Evolutionary conservation across 2,888 invertebrate genomes (phyloP), one percentile per base, ranked within the genome.

Genomic region (Pristionchus arcanus): DNA sequence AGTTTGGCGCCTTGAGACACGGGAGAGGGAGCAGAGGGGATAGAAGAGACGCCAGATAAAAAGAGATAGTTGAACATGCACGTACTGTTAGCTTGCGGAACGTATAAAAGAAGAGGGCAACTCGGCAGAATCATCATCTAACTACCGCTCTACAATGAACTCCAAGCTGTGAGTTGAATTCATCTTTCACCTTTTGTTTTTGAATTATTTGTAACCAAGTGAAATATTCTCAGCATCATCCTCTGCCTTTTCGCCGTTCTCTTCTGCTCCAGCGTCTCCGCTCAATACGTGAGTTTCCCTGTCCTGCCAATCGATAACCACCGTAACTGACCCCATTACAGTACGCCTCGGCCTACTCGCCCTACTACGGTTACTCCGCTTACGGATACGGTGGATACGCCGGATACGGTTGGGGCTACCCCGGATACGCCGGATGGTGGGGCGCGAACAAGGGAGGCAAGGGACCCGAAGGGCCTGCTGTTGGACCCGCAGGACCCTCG

Each of bases 391-490:
- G 37, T 37, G 37, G 37, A 74, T 68, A 68, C 19, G 63, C 63
- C 66, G 28, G 66, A 2, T 81, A 81, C n/a, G n/a, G n/a, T n/a
- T n/a, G n/a, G n/a, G 53, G 59, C 9, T 85, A 59, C 28, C 85
- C 85, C 34, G 85, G 59, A 86, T 86, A 86, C 86, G 59, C 86
- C 53, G 63, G 34, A 4, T 63, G 37, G 42, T 86, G 86, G 59
- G 86, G 86, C 63, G 28, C 86, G n/a, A 86, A 59, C 86, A 59
- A 86, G 59, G 86, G 66, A 15, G 66, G 34, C 3, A 34, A 55
- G 71, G 71, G 74, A 66, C 66, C 86, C 13, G 34, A 37, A 15
- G 63, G 34, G 34, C 16, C 59, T 31, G 31, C 49, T 15, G 28
- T 37, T 74, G 74, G 74, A 37, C 74, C 74, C 28, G 55, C 28